Conservation (phyloP, 2,113 vertebrate species). For the Zapus hudsonius region DNA sequence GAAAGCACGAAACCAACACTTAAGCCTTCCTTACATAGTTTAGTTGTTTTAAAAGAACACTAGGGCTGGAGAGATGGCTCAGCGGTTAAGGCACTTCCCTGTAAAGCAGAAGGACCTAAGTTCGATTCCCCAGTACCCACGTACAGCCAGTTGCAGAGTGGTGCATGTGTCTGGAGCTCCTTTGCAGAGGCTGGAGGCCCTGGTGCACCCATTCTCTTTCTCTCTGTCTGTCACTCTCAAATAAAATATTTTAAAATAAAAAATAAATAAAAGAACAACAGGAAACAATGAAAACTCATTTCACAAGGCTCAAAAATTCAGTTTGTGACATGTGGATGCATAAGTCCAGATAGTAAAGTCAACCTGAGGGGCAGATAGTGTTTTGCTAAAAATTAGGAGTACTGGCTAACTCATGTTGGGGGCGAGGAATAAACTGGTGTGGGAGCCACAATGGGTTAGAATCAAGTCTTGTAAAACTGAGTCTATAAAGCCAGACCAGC, state of each 20-base stretch:
- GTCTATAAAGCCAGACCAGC: background rate
- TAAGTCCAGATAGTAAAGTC: conserved; percentile 4
- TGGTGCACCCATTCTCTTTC: too few species aligned
- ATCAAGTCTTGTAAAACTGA: conserved; percentile 11
- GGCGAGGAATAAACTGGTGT: background rate
- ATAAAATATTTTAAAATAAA: too few species aligned
- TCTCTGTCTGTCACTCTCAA: too few species aligned
- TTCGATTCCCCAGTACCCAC: too few species aligned
- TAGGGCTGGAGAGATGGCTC: too few species aligned
- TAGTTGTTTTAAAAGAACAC: conserved; percentile 22
- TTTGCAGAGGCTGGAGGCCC: too few species aligned
- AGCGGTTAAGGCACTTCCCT: too few species aligned
- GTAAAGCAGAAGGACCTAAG: too few species aligned
- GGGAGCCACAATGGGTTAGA: background rate
- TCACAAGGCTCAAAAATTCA: conserved; percentile 40
- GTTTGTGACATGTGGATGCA: background rate
- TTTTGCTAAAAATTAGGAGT: background rate
- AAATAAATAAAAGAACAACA: background rate
- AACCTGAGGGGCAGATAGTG: background rate
- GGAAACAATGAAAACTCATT: conserved; percentile 39
- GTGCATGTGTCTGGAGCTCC: too few species aligned
- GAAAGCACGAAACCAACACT: background rate
- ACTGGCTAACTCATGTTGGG: background rate
- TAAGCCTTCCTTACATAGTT: conserved; percentile 20
- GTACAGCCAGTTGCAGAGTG: too few species aligned